Conservation (phyloP, 2,888 invertebrate species). For the Melanostoma mellinum region DNA sequence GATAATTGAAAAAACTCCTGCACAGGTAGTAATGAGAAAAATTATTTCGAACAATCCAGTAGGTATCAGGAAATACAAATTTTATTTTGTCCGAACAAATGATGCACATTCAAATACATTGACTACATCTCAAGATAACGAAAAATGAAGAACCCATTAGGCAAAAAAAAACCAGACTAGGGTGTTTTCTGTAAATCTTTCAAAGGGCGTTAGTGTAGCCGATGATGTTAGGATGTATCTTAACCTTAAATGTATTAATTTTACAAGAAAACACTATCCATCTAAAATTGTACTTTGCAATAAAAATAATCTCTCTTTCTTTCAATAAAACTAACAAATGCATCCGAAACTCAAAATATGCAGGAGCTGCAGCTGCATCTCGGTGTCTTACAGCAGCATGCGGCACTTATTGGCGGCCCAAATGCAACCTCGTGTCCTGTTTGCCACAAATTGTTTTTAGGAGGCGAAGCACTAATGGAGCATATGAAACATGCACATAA, state of each 20-base stretch:
- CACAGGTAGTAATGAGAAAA: background rate
- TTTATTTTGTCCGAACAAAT: no score
- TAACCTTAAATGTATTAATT: background rate
- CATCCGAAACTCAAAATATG: slow-evolving; percentile 70
- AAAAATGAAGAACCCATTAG: no score
- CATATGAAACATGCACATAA: slow-evolving; percentile 98
- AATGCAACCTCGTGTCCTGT: slow-evolving; percentile 96
- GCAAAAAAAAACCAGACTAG: no score
- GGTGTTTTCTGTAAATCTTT: background rate
- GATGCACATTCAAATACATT: no score
- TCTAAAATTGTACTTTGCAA: slow-evolving; percentile 2
- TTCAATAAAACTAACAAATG: slow-evolving; percentile 34
- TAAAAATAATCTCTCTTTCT: slow-evolving; percentile 17
- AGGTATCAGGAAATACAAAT: no score
- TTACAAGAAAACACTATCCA: background rate
- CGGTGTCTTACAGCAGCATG: slow-evolving; percentile 98
- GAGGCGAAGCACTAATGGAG: slow-evolving; percentile 96
- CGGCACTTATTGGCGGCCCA: slow-evolving; percentile 94
- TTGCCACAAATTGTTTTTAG: slow-evolving; percentile 96
- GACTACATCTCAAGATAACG: no score
- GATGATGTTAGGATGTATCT: background rate
- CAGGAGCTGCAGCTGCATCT: slow-evolving; percentile 95
- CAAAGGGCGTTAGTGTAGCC: background rate
- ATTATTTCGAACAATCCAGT: background rate
- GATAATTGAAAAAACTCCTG: background rate